Conservation (phyloP, 1,140 invertebrate genomes). For the Zeugodacus cucurbitae region DNA sequence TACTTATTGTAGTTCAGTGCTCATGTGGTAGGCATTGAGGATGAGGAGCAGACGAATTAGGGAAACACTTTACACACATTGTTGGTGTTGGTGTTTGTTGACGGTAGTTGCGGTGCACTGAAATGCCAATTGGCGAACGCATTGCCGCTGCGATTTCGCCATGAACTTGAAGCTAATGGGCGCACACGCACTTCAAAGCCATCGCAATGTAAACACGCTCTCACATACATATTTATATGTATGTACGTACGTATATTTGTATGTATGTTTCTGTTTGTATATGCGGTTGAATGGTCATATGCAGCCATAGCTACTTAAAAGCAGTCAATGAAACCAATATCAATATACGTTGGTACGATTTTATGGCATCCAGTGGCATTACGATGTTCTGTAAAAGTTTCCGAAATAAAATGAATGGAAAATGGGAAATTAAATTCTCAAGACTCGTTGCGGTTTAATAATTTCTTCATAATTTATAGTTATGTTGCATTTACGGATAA, state of each 20-base stretch:
- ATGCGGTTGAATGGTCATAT: not conserved
- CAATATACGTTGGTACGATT: not conserved
- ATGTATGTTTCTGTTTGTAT: no score
- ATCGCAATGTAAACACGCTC: no score
- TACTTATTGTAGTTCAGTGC: constrained; percentile 7
- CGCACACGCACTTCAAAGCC: constrained; percentile 3
- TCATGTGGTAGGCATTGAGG: not conserved
- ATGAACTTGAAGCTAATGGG: constrained; percentile 36
- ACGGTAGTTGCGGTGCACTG: constrained; percentile 8
- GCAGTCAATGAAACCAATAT: no score
- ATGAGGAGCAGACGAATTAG: not conserved
- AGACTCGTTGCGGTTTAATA: no score
- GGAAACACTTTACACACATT: not conserved
- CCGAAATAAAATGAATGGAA: no score
- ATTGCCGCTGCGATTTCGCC: constrained; percentile 36
- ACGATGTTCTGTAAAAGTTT: no score
- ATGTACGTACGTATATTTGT: not conserved
- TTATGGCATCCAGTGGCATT: no score
- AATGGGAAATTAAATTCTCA: no score
- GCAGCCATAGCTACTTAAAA: no score
- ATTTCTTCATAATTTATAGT: no score
- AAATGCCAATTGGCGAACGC: constrained; percentile 17
- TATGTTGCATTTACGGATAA: no score
- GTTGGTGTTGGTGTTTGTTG: not conserved
- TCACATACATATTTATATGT: no score